These are phyloP conservation scores for Mungos mungo DNA, from an alignment of 2,113 vertebrate genomes.

Conservation along the genomic window DNA sequence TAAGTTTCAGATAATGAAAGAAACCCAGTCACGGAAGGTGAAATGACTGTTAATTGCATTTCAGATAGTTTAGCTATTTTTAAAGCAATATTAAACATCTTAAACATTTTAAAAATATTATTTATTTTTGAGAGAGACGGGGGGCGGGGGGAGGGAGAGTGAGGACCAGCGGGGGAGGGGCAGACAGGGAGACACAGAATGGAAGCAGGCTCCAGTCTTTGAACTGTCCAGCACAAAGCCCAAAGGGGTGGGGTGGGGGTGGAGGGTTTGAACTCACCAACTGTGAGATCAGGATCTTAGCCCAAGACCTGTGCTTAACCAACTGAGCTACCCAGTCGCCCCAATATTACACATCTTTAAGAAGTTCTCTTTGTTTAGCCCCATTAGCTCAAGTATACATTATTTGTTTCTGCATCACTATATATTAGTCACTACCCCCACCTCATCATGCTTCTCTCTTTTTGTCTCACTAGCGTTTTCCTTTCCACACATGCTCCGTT, in stretches of 20 bases:
- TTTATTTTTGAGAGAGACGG: no score
- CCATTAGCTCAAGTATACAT: slow-evolving; percentile 71
- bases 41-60: slow-evolving; percentile 78
- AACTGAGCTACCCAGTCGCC: no score
- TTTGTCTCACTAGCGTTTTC: not conserved
- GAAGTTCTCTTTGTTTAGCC: slow-evolving; percentile 71
- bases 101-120: slow-evolving; percentile 61
- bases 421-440: slow-evolving; percentile 37
- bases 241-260: no score
- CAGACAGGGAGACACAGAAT: no score
- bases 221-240: no score
- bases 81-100: slow-evolving; percentile 66
- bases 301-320: no score
- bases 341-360: slow-evolving; percentile 71
- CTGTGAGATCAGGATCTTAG: no score
- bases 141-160: no score
- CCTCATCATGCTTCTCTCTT: not conserved
- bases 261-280: no score
- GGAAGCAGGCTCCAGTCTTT: no score
- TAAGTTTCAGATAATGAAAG: slow-evolving; percentile 72
- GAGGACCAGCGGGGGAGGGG: no score
- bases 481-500: not conserved
- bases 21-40: slow-evolving; percentile 54
- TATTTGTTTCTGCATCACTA: slow-evolving; percentile 71
- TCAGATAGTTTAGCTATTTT: slow-evolving; percentile 70